Conservation (phyloP, 1,140 invertebrate genomes). For the Hylyphantes graminicola region DNA sequence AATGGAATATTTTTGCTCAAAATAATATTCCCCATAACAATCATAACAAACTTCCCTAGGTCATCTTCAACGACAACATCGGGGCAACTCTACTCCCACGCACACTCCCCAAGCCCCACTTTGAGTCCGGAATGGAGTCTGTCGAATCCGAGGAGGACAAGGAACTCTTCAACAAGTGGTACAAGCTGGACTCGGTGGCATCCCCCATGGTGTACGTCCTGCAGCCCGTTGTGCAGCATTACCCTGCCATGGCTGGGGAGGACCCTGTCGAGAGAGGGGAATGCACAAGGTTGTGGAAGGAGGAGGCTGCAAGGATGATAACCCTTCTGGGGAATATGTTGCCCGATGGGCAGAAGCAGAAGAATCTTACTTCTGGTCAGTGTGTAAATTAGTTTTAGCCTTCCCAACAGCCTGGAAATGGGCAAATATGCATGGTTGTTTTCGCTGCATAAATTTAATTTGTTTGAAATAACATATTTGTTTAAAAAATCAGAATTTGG, state of each 20-base stretch:
- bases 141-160: slow-evolving; percentile 73
- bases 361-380: slow-evolving; percentile 82
- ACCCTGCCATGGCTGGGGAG: slow-evolving; percentile 68
- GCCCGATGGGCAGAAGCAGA: slow-evolving; percentile 79
- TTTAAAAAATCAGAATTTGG: too few relatives aligned
- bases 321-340: slow-evolving; percentile 77
- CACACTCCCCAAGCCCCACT: slow-evolving; percentile 81
- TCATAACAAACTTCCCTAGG: slow-evolving; percentile 68
- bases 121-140: slow-evolving; percentile 77
- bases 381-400: background rate
- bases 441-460: too few relatives aligned
- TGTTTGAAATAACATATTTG: too few relatives aligned
- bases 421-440: too few relatives aligned
- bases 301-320: slow-evolving; percentile 75
- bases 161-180: slow-evolving; percentile 78
- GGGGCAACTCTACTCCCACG: slow-evolving; percentile 80
- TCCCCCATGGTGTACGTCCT: slow-evolving; percentile 83
- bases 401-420: too few relatives aligned
- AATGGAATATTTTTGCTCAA: too few relatives aligned
- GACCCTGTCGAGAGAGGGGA: slow-evolving; percentile 68
- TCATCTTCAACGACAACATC: slow-evolving; percentile 79
- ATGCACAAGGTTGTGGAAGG: slow-evolving; percentile 72
- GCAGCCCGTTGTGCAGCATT: slow-evolving; percentile 72
- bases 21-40: too few relatives aligned
- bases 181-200: slow-evolving; percentile 74